A percentile compares a stretch with the other conserved stretches of the same genome.
These are phyloP conservation scores for Sturnus vulgaris DNA, from an alignment of 2,113 vertebrate species.

Conservation along the genomic window DNA sequence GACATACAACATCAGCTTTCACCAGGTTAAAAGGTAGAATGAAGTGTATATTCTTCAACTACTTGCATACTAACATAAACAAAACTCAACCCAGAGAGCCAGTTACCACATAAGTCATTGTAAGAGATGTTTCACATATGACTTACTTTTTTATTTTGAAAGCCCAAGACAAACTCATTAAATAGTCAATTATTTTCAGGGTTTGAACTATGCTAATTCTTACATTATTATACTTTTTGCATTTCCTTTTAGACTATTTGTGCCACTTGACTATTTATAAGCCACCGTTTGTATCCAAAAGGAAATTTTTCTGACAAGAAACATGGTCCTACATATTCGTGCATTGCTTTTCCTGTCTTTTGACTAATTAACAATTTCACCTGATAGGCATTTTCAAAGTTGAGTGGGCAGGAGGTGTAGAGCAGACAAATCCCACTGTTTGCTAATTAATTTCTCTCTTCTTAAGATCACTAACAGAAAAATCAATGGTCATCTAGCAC, in stretches of 20 bases:
- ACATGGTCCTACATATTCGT: neutral
- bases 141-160: neutral
- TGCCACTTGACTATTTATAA: neutral
- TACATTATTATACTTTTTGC: neutral
- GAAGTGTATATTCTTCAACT: neutral
- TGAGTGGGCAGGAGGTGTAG: neutral
- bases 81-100: neutral
- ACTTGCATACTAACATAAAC: neutral
- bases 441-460: slow-evolving; percentile 39
- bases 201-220: neutral
- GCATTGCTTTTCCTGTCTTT: neutral
- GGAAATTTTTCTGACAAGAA: slow-evolving; percentile 17
- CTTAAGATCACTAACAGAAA: slow-evolving; percentile 7
- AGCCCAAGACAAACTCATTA: neutral
- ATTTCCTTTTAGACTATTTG: neutral
- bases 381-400: slow-evolving; percentile 23
- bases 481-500: slow-evolving; percentile 8
- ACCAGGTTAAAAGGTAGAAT: neutral
- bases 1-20: neutral
- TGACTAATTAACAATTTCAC: slow-evolving; percentile 28
- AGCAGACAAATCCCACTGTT: slow-evolving; percentile 13
- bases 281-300: neutral
- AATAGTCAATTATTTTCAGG: neutral
- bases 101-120: accelerated
- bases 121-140: neutral